Base-by-base conservation (phyloP, 2,888 invertebrate genomes). In the Bruchidius siliquastri region DNA sequence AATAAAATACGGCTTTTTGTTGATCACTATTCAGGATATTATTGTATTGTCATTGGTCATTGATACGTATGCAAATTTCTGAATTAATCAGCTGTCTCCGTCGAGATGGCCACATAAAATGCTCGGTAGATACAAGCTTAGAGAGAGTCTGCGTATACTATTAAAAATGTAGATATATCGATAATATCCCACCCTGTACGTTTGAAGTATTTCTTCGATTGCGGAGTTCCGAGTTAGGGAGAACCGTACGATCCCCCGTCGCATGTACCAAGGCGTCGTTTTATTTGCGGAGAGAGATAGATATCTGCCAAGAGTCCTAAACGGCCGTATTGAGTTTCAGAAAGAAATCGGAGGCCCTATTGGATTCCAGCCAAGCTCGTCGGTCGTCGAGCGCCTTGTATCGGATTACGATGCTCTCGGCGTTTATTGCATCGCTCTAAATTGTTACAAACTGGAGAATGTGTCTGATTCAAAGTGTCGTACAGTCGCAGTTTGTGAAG, bases 251-350 rank as follows among this genome's bases (percentile, higher is more conserved):
- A 49, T 49, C 13, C 49, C 49, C 49, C 1, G 49, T 49, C 49
- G 49, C 49, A 49, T 49, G 13, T 49, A 49, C 49, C 49, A 13
- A 49, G 49, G 49, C 49, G 49, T 49, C 18, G 49, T 49, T 49
- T 49, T 49, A 49, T 49, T 49, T 49, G 49, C 49, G 49, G 49
- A 49, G 49, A 49, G 18, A 49, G 49, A 49, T 1, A 49, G 49
- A 49, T 49, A 49, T 49, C 72, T 75, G 75, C 72, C 73, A 75
- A 68, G 68, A 74, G 69, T 73, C 74, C 74, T 74, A 72, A 74
- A 74, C 69, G 72, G 21, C 71, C 71, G 30, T 73, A 73, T 71
- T 67, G 73, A 71, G 68, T 73, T 73, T 71, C 69, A 69, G 49
- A 49, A 49, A 49, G 49, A 49, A 49, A 49, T 71, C 26, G 67